Evolutionary conservation across 2,888 invertebrate genomes (phyloP).

Genomic region (Eupithecia dodoneata): DNA sequence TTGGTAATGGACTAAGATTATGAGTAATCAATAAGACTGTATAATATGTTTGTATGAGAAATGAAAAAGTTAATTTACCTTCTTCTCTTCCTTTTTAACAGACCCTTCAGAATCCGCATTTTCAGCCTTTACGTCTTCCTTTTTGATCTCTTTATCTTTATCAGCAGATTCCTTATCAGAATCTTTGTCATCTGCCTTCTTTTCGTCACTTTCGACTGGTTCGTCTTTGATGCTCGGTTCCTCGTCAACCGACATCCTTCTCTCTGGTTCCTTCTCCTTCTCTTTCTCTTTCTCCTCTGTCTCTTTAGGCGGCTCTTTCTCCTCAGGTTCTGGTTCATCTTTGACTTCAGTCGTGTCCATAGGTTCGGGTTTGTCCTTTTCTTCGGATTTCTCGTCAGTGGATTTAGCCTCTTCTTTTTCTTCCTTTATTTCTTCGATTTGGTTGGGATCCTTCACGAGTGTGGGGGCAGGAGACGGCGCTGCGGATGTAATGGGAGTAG

Average conservation of each 20-base stretch:
- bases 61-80: slow-evolving; percentile 48
- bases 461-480: slow-evolving; percentile 74
- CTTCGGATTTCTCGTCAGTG: slow-evolving; percentile 67
- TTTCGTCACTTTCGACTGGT: slow-evolving; percentile 57
- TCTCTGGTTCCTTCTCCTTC: slow-evolving; percentile 65
- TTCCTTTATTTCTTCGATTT: slow-evolving; percentile 65
- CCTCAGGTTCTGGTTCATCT: slow-evolving; percentile 70
- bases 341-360: slow-evolving; percentile 73
- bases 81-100: slow-evolving; percentile 79
- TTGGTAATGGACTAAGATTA: not conserved
- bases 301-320: slow-evolving; percentile 73
- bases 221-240: slow-evolving; percentile 63
- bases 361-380: slow-evolving; percentile 68
- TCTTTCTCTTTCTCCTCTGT: slow-evolving; percentile 67
- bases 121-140: slow-evolving; percentile 78
- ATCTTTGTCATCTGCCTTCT: slow-evolving; percentile 41
- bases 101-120: slow-evolving; percentile 75
- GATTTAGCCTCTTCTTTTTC: slow-evolving; percentile 74
- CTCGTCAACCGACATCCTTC: slow-evolving; percentile 60
- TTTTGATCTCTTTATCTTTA: slow-evolving; percentile 66
- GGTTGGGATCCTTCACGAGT: slow-evolving; percentile 59
- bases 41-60: not conserved
- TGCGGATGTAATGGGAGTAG: slow-evolving; percentile 77
- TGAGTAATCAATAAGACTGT: not conserved
- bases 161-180: slow-evolving; percentile 24